Evolutionary conservation across 2,888 invertebrate genomes (phyloP).

Genomic region (Clusia tigrina): DNA sequence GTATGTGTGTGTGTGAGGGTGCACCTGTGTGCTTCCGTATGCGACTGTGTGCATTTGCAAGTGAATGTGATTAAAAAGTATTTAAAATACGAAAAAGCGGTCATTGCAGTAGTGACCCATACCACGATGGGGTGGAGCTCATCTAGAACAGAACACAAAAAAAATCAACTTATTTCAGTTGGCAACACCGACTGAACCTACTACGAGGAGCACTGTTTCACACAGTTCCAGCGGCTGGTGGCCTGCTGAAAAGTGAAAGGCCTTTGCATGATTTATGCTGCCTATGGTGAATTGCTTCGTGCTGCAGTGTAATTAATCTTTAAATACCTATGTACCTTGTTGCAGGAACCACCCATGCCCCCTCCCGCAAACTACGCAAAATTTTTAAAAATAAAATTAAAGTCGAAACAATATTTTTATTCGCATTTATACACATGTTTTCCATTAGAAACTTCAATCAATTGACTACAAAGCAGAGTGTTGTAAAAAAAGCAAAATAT

Average conservation of each 20-base stretch:
- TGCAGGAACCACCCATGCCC: no score
- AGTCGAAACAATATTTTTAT: no score
- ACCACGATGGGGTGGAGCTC: not conserved
- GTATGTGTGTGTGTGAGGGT: constrained; percentile 1
- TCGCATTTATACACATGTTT: no score
- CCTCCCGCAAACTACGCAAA: no score
- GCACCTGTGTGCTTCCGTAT: constrained; percentile 15
- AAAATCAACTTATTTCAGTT: not conserved
- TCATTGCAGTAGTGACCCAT: constrained; percentile 28
- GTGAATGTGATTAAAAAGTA: constrained; percentile 31
- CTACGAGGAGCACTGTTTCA: not conserved
- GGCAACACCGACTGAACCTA: not conserved
- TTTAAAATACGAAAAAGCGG: constrained; percentile 31
- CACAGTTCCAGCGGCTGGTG: constrained; percentile 10
- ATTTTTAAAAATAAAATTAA: no score
- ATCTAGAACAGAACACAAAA: constrained; percentile 4
- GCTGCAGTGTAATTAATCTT: constrained; percentile 36
- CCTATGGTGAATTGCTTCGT: constrained; percentile 30
- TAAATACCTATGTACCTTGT: not conserved
- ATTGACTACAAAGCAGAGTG: no score
- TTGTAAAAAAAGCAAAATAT: no score
- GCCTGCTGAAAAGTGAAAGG: constrained; percentile 34
- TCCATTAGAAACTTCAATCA: no score
- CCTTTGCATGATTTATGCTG: constrained; percentile 34
- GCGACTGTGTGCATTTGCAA: not conserved